Evolutionary conservation across 2,113 vertebrate species (phyloP), one percentile per base, ranked within the genome.

Genomic region (Heteronetta atricapilla): DNA sequence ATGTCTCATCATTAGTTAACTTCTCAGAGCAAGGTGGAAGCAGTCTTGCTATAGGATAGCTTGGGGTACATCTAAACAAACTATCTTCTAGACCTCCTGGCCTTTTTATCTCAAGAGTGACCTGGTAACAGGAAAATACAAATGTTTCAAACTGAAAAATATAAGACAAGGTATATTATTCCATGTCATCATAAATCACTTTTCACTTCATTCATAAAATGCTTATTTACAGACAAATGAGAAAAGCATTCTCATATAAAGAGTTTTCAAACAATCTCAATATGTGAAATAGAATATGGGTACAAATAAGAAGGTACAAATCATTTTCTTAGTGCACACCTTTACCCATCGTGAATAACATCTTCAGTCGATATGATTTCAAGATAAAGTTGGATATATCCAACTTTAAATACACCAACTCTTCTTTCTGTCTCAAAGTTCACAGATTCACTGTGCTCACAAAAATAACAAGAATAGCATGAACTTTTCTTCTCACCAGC

Each of bases 401-500:
- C 1, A 29, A 13, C 29, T 74, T 69, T 52, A 77, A 64, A 64
- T 60, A 40, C 5, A 68, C 2, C 7, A 44, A 10, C 20, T 60
- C 46, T 72, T 58, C 12, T n/a, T 76, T 92, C 82, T 64, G 44
- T 40, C 34, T 66, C 38, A 68, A 34, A 70, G 74, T 56, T 70
- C 68, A 79, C 33, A 66, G 36, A n/a, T 28, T 53, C 12, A 3
- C 15, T 75, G 62, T 42, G 34, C 69, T 44, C 36, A 67, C 17
- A 90, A 78, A 69, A 8, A 13, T 0, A 83, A 29, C 11, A 74
- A 70, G 21, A 74, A 11, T 3, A 75, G n/a, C 1, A 1, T 34
- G n/a, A 62, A 62, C 8, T 17, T 81, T 85, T n/a, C 25, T 93
- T 95, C 87, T 83, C 76, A 98, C 98, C 98, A 96, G 88, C 52